These are phyloP conservation scores for Lepisosteus osseus DNA, from an alignment of 2,113 vertebrate species.

Conservation along the genomic window DNA sequence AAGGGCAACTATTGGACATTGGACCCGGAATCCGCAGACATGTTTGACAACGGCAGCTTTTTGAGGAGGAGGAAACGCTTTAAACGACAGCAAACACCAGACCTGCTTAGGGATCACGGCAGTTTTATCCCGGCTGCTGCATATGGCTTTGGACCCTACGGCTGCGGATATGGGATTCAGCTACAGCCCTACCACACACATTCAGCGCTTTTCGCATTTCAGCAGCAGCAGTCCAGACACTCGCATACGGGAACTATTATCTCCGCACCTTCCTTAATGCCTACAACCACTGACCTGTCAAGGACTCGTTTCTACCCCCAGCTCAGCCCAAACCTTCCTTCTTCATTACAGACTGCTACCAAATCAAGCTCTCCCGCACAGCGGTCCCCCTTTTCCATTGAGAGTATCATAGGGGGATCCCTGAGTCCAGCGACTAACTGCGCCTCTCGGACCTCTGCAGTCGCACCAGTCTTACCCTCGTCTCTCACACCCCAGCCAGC, in stretches of 20 bases:
- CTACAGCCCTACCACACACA: conserved; percentile 84
- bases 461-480: conserved; percentile 65
- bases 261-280: conserved; percentile 63
- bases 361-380: conserved; percentile 63
- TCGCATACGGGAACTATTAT: conserved; percentile 62
- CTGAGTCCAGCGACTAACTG: conserved; percentile 58
- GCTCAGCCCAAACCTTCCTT: conserved; percentile 59
- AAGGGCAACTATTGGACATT: conserved; percentile 91
- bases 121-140: conserved; percentile 66
- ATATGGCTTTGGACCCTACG: conserved; percentile 78
- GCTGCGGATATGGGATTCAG: conserved; percentile 82
- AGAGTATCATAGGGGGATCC: conserved; percentile 82
- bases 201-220: conserved; percentile 80
- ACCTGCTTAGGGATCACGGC: conserved; percentile 71
- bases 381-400: conserved; percentile 86
- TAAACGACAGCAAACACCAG: conserved; percentile 82
- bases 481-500: conserved; percentile 61
- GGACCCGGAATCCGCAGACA: conserved; percentile 86
- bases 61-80: conserved; percentile 85
- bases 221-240: conserved; percentile 69
- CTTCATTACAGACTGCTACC: conserved; percentile 58
- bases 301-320: conserved; percentile 79
- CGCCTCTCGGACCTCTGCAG: conserved; percentile 73
- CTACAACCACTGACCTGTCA: conserved; percentile 71
- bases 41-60: conserved; percentile 91